Evolutionary conservation across 2,113 vertebrate genomes (phyloP).

Genomic region (Coryphaenoides rupestris): DNA sequence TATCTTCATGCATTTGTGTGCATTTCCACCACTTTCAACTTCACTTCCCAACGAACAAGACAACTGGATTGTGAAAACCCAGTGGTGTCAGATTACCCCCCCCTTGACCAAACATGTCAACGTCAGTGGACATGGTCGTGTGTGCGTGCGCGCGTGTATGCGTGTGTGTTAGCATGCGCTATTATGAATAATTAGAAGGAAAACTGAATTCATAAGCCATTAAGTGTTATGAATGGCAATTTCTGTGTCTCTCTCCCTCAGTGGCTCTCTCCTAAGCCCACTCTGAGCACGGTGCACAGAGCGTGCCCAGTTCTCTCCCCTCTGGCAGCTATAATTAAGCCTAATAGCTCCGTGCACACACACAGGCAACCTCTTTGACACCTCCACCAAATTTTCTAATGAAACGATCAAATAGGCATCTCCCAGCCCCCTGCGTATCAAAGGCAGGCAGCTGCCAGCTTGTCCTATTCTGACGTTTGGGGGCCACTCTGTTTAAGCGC

Average conservation of each 20-base stretch:
- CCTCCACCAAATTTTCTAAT: constrained; percentile 74
- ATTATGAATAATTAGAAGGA: constrained; percentile 89
- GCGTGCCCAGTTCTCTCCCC: constrained; percentile 82
- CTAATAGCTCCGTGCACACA: constrained; percentile 84
- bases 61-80: not conserved
- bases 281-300: constrained; percentile 80
- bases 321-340: constrained; percentile 87
- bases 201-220: constrained; percentile 75
- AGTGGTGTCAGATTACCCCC: constrained; percentile 2
- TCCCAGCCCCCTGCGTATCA: constrained; percentile 76
- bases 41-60: not conserved
- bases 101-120: constrained; percentile 36
- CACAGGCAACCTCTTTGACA: constrained; percentile 86
- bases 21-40: no score
- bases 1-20: no score
- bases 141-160: constrained; percentile 35
- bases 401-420: constrained; percentile 83
- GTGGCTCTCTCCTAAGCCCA: constrained; percentile 82
- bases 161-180: constrained; percentile 45
- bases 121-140: constrained; percentile 34
- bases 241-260: constrained; percentile 84
- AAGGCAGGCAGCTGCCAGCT: constrained; percentile 73
- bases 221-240: constrained; percentile 87
- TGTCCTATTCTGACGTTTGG: constrained; percentile 59
- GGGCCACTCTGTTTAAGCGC: constrained; percentile 56